Percentiles rank a stretch among this genome's conserved stretches.
Evolutionary conservation across 1,140 invertebrate species (phyloP).

Genomic region (Drosophila insularis): DNA sequence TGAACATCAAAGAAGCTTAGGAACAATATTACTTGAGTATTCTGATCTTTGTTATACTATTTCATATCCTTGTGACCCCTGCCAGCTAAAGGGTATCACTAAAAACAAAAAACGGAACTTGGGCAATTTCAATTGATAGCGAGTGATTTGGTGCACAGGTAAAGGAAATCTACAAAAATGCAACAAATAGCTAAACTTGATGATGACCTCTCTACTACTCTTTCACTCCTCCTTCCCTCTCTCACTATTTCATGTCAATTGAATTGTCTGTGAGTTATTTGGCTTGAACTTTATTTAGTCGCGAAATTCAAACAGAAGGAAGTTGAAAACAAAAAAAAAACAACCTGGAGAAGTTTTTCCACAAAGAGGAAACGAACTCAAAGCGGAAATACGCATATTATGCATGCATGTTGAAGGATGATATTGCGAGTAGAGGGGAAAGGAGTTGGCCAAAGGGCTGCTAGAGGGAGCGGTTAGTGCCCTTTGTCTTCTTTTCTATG

Average conservation of each 20-base stretch:
- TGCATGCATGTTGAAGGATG: background rate
- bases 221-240: background rate
- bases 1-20: no score
- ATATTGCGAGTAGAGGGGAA: no score
- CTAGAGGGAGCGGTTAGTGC: background rate
- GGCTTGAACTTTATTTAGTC: background rate
- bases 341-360: background rate
- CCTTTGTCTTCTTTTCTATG: constrained; percentile 5
- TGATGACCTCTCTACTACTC: background rate
- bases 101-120: background rate
- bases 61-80: background rate
- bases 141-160: constrained; percentile 70
- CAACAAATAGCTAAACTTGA: constrained; percentile 10
- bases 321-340: background rate
- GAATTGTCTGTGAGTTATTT: constrained; percentile 26
- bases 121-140: constrained; percentile 57
- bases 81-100: background rate
- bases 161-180: constrained; percentile 31
- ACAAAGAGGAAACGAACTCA: background rate
- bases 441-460: background rate
- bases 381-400: constrained; percentile 13
- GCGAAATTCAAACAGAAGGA: background rate
- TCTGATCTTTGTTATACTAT: background rate
- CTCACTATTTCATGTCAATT: constrained; percentile 20
- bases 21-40: background rate